phyloP scores from a whole-genome alignment of 2,113 vertebrate species.

The Callospermophilus lateralis region DNA sequence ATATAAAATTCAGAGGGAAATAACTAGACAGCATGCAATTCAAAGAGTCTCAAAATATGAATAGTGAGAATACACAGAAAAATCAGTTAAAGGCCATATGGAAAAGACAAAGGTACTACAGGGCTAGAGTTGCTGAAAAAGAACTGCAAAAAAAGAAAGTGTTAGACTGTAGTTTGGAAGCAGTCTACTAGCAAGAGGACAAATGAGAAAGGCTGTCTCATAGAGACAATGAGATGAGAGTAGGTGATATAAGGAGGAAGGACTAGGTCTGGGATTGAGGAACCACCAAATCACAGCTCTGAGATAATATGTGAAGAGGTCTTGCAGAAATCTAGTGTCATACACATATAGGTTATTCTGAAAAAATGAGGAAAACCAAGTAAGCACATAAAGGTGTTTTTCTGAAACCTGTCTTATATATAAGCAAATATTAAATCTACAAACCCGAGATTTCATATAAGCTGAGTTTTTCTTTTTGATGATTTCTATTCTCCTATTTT shows the following conservation, averaged over 20 bases:
- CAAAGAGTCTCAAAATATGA: background rate
- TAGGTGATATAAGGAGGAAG: background rate
- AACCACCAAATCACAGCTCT: background rate
- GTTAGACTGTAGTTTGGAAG: background rate
- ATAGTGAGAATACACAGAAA: background rate
- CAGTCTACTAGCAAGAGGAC: background rate
- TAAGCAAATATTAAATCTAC: background rate
- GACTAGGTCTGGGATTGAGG: background rate
- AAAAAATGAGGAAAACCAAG: slow-evolving; percentile 19
- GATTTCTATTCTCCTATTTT: background rate
- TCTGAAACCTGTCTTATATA: background rate
- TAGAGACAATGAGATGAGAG: background rate
- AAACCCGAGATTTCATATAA: slow-evolving; percentile 34
- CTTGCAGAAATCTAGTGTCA: background rate
- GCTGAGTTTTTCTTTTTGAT: background rate
- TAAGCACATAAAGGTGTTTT: background rate
- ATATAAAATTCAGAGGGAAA: slow-evolving; percentile 12
- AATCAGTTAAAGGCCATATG: background rate
- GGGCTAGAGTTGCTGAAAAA: background rate
- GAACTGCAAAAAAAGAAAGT: background rate
- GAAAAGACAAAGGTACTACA: slow-evolving; percentile 38
- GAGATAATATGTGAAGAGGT: background rate
- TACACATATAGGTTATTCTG: background rate
- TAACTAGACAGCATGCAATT: background rate
- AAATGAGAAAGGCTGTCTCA: background rate